Percentiles rank a stretch among this genome's conserved stretches.
Evolutionary conservation across 2,888 invertebrate genomes (phyloP).

Genomic region (Drosophila borborema): DNA sequence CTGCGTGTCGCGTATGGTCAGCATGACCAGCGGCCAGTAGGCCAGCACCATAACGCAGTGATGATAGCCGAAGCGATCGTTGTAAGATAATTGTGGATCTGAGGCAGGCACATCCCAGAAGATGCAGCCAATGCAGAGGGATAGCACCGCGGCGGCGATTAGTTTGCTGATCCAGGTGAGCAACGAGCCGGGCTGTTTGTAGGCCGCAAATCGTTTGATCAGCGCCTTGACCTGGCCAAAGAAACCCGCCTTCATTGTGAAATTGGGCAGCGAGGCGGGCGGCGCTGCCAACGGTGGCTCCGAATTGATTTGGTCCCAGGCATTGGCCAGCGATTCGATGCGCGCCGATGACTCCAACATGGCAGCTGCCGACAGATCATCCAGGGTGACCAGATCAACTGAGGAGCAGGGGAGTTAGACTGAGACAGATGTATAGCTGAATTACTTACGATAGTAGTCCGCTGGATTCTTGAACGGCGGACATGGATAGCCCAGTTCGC

Average conservation of each 20-base stretch:
- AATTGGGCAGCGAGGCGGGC: constrained; percentile 90
- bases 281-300: constrained; percentile 88
- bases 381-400: constrained; percentile 97
- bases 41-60: constrained; percentile 92
- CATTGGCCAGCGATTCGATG: constrained; percentile 94
- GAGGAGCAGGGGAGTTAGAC: constrained; percentile 23
- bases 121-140: constrained; percentile 93
- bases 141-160: constrained; percentile 92
- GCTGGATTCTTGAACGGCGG: constrained; percentile 98
- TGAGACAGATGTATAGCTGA: neutral
- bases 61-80: constrained; percentile 94
- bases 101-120: constrained; percentile 95
- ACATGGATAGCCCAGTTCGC: constrained; percentile 95
- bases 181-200: constrained; percentile 94
- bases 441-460: constrained; percentile 95
- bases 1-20: constrained; percentile 85
- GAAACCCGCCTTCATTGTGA: constrained; percentile 88
- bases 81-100: constrained; percentile 90
- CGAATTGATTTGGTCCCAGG: constrained; percentile 86
- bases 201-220: constrained; percentile 87
- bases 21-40: constrained; percentile 91
- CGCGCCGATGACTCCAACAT: constrained; percentile 97
- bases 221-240: constrained; percentile 90
- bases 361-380: constrained; percentile 96
- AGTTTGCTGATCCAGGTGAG: constrained; percentile 92